Conservation (phyloP, 2,888 invertebrate genomes). For the Leptinotarsa juncta region DNA sequence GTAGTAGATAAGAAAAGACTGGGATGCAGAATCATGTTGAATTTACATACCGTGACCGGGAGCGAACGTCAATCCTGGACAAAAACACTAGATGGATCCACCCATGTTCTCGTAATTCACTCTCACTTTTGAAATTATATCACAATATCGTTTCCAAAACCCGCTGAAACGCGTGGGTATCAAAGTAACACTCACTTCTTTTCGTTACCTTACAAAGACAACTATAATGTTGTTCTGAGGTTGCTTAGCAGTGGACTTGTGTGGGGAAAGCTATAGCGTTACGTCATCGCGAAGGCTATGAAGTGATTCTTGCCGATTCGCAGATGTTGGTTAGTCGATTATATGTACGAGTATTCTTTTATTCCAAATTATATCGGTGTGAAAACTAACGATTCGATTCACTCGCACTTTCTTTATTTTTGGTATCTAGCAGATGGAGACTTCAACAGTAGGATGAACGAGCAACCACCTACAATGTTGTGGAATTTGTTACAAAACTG, state of each 20-base stretch:
- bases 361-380: conserved; percentile 24
- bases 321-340: conserved; percentile 28
- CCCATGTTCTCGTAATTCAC: conserved; percentile 40
- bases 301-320: conserved; percentile 44
- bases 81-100: conserved; percentile 26
- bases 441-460: conserved; percentile 23
- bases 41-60: neutral
- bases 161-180: conserved; percentile 39
- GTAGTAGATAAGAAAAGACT: neutral
- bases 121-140: conserved; percentile 45
- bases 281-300: conserved; percentile 48
- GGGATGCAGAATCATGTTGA: neutral
- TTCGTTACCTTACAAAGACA: conserved; percentile 48
- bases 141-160: conserved; percentile 36
- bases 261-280: conserved; percentile 52
- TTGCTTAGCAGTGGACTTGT: conserved; percentile 40
- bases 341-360: conserved; percentile 20
- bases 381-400: conserved; percentile 10
- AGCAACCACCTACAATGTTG: conserved; percentile 24
- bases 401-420: conserved; percentile 11
- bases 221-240: conserved; percentile 47
- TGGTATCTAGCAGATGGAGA: conserved; percentile 11
- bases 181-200: conserved; percentile 43
- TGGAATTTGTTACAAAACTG: conserved; percentile 20
- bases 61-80: conserved; percentile 5